Evolutionary conservation across 1,140 invertebrate genomes (phyloP).

Genomic region (Triops longicaudatus): DNA sequence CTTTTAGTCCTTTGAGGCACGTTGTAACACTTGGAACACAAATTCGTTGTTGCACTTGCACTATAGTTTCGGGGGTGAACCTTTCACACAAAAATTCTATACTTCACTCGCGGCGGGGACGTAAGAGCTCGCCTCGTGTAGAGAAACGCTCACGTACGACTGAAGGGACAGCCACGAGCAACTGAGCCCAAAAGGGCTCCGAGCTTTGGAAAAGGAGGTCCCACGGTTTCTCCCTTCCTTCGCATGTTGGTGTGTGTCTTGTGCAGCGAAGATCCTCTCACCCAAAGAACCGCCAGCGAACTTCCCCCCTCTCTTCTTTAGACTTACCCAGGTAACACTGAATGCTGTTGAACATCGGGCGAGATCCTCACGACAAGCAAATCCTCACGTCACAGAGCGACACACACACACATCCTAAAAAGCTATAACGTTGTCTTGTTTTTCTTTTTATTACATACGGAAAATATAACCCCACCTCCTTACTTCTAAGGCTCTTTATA

Average conservation of each 20-base stretch:
- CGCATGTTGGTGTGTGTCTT: not conserved
- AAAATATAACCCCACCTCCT: not conserved
- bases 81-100: no score
- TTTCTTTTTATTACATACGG: not conserved
- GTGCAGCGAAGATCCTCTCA: constrained; percentile 5
- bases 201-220: not conserved
- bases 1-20: no score
- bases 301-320: not conserved
- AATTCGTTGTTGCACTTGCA: no score
- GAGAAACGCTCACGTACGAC: constrained; percentile 10
- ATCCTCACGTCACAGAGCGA: not conserved
- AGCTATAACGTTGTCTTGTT: not conserved
- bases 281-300: not conserved
- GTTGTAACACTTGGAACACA: no score
- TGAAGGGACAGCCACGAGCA: not conserved
- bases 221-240: constrained; percentile 3
- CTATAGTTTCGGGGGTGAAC: no score
- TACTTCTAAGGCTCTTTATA: not conserved
- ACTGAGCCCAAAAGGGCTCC: not conserved
- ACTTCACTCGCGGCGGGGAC: not conserved
- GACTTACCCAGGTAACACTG: constrained; percentile 5
- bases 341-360: not conserved
- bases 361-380: constrained; percentile 1
- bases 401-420: not conserved
- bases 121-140: not conserved